These are phyloP conservation scores for Penaeus japonicus DNA, from an alignment of 1,140 invertebrate genomes.

Conservation along the genomic window DNA sequence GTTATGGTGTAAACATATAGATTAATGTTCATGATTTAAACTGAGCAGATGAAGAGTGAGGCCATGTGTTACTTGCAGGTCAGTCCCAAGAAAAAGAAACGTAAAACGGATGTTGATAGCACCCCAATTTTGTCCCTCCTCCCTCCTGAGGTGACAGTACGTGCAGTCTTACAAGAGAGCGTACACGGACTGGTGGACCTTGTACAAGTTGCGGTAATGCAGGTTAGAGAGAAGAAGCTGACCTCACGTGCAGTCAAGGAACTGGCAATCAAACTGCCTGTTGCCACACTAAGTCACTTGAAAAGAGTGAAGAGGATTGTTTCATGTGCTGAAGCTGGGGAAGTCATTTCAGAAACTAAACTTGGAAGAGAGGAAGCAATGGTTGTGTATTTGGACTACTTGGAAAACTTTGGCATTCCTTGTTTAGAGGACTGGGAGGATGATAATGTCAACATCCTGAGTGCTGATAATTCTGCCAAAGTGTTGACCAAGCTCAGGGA, in stretches of 20 bases:
- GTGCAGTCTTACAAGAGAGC: slow-evolving; percentile 44
- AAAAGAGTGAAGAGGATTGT: slow-evolving; percentile 46
- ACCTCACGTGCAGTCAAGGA: slow-evolving; percentile 47
- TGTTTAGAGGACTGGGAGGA: background rate
- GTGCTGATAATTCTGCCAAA: background rate
- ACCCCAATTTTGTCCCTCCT: background rate
- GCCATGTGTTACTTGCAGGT: slow-evolving; percentile 43
- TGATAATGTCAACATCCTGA: slow-evolving; percentile 8
- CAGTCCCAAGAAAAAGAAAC: slow-evolving; percentile 28
- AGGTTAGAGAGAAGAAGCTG: slow-evolving; percentile 31
- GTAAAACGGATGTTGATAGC: background rate
- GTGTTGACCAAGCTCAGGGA: slow-evolving; percentile 13
- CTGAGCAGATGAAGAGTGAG: slow-evolving; percentile 16
- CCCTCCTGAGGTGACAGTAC: slow-evolving; percentile 3
- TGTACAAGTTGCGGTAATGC: slow-evolving; percentile 27
- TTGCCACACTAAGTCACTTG: slow-evolving; percentile 46
- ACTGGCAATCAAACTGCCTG: slow-evolving; percentile 41
- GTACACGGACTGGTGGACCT: slow-evolving; percentile 31
- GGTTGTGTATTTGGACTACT: slow-evolving; percentile 11
- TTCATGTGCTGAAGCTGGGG: background rate
- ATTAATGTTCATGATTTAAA: background rate
- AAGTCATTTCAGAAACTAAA: background rate
- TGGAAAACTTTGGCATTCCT: slow-evolving; percentile 29
- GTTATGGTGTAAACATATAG: too few species aligned
- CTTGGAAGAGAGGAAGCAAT: background rate